A percentile compares a stretch with the other conserved stretches of the same genome.
Conservation (phyloP, 2,113 vertebrate genomes). For the Indicator indicator region DNA sequence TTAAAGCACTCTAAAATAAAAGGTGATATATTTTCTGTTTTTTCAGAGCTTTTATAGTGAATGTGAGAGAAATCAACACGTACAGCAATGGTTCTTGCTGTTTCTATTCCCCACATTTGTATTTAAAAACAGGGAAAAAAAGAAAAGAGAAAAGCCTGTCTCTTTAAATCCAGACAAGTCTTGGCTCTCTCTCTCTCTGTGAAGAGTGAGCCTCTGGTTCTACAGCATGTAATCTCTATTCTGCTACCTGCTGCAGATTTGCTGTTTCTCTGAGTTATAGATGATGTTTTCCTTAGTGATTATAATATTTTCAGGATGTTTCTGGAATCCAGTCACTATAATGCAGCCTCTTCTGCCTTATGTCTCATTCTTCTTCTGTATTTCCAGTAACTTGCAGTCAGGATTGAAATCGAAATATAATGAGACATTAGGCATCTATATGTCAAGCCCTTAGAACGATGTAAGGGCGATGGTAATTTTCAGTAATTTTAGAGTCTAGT, state of each 20-base stretch:
- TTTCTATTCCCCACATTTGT: not conserved
- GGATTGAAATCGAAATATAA: not conserved
- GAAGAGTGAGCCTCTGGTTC: not conserved
- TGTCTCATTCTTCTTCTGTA: not conserved
- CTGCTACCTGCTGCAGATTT: not conserved
- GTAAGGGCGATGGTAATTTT: constrained; percentile 4
- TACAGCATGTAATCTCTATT: not conserved
- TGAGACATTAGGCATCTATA: not conserved
- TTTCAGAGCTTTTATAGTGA: not conserved
- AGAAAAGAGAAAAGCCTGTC: not conserved
- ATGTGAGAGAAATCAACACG: not conserved
- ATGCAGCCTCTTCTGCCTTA: not conserved
- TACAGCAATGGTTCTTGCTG: not conserved
- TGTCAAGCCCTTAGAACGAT: not conserved
- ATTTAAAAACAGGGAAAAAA: not conserved
- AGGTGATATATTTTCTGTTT: not conserved
- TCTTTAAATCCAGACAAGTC: not conserved
- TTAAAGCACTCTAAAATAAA: not conserved
- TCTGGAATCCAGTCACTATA: not conserved
- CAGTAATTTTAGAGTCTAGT: not conserved
- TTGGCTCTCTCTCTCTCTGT: not conserved
- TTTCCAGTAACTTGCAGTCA: not conserved
- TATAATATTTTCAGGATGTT: not conserved
- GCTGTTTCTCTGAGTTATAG: not conserved
- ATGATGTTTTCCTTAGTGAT: not conserved